These are phyloP conservation scores for Triplophysa siluroides DNA, from an alignment of 2,113 vertebrate species.

Conservation along the genomic window DNA sequence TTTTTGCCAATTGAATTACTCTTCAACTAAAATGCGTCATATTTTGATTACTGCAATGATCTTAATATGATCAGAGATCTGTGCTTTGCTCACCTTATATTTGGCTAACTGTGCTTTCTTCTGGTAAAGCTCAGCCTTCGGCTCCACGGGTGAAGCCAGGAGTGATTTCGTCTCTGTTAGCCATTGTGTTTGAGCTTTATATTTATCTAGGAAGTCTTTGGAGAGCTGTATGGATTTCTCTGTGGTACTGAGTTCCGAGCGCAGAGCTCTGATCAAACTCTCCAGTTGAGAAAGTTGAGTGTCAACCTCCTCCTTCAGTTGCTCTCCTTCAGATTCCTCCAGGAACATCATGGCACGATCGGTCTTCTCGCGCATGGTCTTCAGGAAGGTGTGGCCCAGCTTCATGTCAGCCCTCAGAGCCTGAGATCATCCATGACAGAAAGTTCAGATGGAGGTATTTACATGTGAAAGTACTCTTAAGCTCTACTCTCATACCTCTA, in stretches of 20 bases:
- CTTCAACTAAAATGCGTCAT: no score
- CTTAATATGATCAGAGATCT: no score
- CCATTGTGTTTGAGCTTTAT: slow-evolving; percentile 86
- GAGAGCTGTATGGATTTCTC: slow-evolving; percentile 86
- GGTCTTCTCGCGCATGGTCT: slow-evolving; percentile 87
- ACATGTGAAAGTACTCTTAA: not conserved
- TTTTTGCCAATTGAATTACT: no score
- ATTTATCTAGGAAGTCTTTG: slow-evolving; percentile 92
- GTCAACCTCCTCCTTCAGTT: slow-evolving; percentile 80
- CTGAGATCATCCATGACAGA: slow-evolving; percentile 51
- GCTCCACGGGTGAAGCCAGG: slow-evolving; percentile 79
- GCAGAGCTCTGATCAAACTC: slow-evolving; percentile 80
- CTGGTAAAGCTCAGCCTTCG: slow-evolving; percentile 94
- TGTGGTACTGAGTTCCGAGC: slow-evolving; percentile 83
- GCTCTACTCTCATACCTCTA: slow-evolving; percentile 80
- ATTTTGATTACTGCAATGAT: no score
- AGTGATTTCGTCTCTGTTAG: slow-evolving; percentile 79
- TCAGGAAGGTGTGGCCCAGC: slow-evolving; percentile 86
- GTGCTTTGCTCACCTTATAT: slow-evolving; percentile 82
- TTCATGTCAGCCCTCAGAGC: slow-evolving; percentile 84
- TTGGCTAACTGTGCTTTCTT: slow-evolving; percentile 94
- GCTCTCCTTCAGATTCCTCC: slow-evolving; percentile 78
- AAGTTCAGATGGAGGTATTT: not conserved
- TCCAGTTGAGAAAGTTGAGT: slow-evolving; percentile 81
- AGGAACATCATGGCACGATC: slow-evolving; percentile 82